A percentile compares a stretch with the other conserved stretches of the same genome.
phyloP scores from a whole-genome alignment of 2,888 invertebrate species.

The Tipula unca region DNA sequence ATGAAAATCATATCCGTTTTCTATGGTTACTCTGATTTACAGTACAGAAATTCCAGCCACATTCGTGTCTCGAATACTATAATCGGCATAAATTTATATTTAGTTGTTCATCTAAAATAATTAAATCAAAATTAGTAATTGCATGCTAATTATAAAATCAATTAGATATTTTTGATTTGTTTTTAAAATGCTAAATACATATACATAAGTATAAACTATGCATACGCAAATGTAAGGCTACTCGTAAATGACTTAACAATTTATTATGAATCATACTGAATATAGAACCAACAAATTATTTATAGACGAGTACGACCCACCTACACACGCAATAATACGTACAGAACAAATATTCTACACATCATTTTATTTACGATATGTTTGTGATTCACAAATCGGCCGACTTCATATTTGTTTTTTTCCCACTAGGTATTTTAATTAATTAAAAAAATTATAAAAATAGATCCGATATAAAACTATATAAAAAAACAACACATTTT shows the following conservation, averaged over 20 bases:
- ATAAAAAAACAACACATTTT: neutral
- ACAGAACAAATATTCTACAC: neutral
- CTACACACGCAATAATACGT: neutral
- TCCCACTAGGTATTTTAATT: neutral
- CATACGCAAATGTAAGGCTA: too few relatives aligned
- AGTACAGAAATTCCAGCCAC: too few relatives aligned
- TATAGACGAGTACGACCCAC: neutral
- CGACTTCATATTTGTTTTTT: neutral
- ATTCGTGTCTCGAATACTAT: too few relatives aligned
- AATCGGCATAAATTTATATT: too few relatives aligned
- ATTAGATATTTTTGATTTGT: too few relatives aligned
- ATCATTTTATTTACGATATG: neutral
- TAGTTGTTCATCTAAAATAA: too few relatives aligned
- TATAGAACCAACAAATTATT: neutral
- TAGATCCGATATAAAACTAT: neutral
- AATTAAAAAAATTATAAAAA: neutral
- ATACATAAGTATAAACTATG: too few relatives aligned
- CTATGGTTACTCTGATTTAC: too few relatives aligned
- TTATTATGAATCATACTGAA: neutral
- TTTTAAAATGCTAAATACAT: too few relatives aligned
- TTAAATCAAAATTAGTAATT: too few relatives aligned
- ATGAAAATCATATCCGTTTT: too few relatives aligned
- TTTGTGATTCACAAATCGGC: neutral
- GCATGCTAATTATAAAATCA: too few relatives aligned
- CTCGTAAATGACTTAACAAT: neutral